Evolutionary conservation across 2,797 vertebrate genomes (phyloP).

Genomic region (Salarias fasciatus): DNA sequence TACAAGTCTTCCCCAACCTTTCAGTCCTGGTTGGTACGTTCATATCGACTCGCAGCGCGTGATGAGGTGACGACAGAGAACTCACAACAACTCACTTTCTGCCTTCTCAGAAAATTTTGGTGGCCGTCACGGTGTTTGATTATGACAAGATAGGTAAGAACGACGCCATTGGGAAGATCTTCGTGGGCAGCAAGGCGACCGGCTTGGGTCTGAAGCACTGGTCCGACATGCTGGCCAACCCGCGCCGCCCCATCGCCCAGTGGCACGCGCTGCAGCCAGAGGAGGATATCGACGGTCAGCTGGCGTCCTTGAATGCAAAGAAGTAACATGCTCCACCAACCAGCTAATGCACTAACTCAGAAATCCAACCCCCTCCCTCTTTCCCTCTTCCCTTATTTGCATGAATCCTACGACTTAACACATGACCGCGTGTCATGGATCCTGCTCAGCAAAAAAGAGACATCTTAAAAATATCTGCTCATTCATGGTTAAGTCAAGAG

Average conservation of each 20-base stretch:
- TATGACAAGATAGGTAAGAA: slow-evolving; percentile 99
- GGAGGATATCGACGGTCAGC: slow-evolving; percentile 92
- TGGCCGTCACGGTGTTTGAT: slow-evolving; percentile 97
- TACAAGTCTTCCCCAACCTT: slow-evolving; percentile 4
- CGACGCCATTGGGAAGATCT: slow-evolving; percentile 97
- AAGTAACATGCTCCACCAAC: slow-evolving; percentile 84
- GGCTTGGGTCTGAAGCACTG: slow-evolving; percentile 96
- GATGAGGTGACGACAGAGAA: background rate
- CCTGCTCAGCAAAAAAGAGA: slow-evolving; percentile 75
- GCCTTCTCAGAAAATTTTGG: slow-evolving; percentile 91
- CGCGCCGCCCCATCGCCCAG: slow-evolving; percentile 95
- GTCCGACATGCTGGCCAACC: slow-evolving; percentile 98
- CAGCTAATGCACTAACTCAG: slow-evolving; percentile 73
- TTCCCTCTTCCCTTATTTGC: slow-evolving; percentile 67
- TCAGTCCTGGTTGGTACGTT: background rate
- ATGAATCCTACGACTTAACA: slow-evolving; percentile 79
- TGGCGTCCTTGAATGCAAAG: slow-evolving; percentile 89
- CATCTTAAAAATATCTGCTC: slow-evolving; percentile 68
- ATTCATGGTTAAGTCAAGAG: slow-evolving; percentile 54
- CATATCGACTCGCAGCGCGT: background rate
- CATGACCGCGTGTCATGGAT: slow-evolving; percentile 64
- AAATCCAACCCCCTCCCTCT: slow-evolving; percentile 47
- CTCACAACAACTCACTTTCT: slow-evolving; percentile 18
- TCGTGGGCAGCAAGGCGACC: slow-evolving; percentile 91
- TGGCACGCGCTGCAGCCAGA: slow-evolving; percentile 97